Conservation (phyloP, 2,113 vertebrate species). For the Plotosus lineatus region DNA sequence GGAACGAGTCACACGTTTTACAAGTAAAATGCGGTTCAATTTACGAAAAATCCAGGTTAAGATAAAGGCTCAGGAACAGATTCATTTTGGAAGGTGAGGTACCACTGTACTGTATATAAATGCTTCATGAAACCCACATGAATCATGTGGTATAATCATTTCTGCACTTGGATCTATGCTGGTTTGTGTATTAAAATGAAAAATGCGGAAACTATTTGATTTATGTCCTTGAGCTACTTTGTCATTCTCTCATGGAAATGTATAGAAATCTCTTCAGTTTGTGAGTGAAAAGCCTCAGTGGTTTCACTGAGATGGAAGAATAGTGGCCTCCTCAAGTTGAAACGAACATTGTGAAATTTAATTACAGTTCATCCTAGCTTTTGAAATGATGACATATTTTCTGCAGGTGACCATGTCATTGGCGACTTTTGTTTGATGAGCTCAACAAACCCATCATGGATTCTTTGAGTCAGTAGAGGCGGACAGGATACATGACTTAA, state of each 20-base stretch:
- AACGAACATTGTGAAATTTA: background rate
- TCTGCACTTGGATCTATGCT: too few species aligned
- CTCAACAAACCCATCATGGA: constrained; percentile 38
- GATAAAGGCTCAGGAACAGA: too few species aligned
- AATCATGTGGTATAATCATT: too few species aligned
- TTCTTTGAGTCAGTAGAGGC: constrained; percentile 31
- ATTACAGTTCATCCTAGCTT: background rate
- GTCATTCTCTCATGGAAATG: constrained; percentile 25
- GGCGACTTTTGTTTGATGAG: constrained; percentile 37
- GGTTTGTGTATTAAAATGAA: too few species aligned
- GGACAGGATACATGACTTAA: constrained; percentile 5
- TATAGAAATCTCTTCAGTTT: constrained; percentile 27
- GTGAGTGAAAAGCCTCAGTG: constrained; percentile 33
- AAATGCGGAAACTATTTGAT: constrained; percentile 36
- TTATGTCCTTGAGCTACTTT: constrained; percentile 51
- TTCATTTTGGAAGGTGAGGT: too few species aligned
- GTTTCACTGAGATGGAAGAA: constrained; percentile 37
- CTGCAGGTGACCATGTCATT: constrained; percentile 33
- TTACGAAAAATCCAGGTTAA: too few species aligned
- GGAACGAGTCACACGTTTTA: too few species aligned
- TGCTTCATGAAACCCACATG: too few species aligned
- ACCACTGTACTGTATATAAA: too few species aligned
- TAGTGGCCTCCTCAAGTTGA: background rate
- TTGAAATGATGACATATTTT: constrained; percentile 1
- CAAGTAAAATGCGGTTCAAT: too few species aligned